A percentile compares a stretch with the other conserved stretches of the same genome.
Evolutionary conservation across 1,140 invertebrate species (phyloP).

Genomic region (Caerostris darwini): DNA sequence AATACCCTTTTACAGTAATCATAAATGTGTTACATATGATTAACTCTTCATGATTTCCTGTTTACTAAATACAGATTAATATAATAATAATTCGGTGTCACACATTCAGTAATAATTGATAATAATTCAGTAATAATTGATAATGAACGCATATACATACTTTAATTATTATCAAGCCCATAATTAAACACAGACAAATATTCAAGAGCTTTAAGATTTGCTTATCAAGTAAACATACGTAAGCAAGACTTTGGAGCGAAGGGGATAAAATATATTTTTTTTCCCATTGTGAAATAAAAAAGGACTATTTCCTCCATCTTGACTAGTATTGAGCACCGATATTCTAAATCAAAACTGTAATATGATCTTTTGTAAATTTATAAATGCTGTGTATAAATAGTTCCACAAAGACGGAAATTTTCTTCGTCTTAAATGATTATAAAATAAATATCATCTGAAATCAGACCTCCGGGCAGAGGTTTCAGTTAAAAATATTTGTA

Average conservation of each 20-base stretch:
- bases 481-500: constrained; percentile 3
- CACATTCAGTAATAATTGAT: no score
- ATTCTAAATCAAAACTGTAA: constrained; percentile 35
- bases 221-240: no score
- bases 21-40: no score
- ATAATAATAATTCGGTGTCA: no score
- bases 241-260: constrained; percentile 11
- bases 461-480: background rate
- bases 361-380: constrained; percentile 37
- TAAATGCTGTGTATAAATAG: constrained; percentile 39
- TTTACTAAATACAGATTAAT: no score
- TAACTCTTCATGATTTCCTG: no score
- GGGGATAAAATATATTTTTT: background rate
- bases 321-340: constrained; percentile 58
- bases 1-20: no score
- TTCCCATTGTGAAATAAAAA: background rate
- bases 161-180: no score
- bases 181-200: no score
- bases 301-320: background rate
- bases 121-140: no score
- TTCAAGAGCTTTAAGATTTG: no score
- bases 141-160: no score
- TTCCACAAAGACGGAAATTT: background rate
- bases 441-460: constrained; percentile 49
- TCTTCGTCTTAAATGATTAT: constrained; percentile 30